A percentile compares a stretch with the other conserved stretches of the same genome.
Evolutionary conservation across 2,113 vertebrate genomes (phyloP).

Genomic region (Corythaixoides concolor): DNA sequence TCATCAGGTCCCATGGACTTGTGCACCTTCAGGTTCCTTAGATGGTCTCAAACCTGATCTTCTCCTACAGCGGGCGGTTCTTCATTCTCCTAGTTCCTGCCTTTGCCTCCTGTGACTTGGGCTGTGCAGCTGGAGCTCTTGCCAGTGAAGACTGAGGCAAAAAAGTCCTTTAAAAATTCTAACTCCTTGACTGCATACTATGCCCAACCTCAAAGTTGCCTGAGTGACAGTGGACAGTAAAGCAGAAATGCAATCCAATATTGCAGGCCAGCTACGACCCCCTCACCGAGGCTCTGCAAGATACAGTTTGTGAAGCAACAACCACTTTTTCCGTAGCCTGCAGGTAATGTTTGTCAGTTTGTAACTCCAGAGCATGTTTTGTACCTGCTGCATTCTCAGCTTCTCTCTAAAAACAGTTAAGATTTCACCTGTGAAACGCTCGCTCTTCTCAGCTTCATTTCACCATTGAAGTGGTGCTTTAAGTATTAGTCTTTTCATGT

Average conservation of each 20-base stretch:
- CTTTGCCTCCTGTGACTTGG: no score
- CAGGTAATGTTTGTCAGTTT: neutral
- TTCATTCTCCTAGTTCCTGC: no score
- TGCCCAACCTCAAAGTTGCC: neutral
- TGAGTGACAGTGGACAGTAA: neutral
- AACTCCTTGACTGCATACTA: neutral
- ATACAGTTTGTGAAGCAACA: fast-evolving
- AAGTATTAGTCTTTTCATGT: neutral
- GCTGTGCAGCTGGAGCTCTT: no score
- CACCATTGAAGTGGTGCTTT: neutral
- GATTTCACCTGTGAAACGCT: neutral
- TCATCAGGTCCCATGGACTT: no score
- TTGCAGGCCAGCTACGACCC: neutral
- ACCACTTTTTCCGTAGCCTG: fast-evolving
- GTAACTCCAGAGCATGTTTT: neutral
- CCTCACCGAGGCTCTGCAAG: neutral
- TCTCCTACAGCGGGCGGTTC: no score
- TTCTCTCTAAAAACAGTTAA: neutral
- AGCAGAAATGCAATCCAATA: neutral
- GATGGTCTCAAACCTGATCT: no score
- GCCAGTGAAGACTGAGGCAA: no score
- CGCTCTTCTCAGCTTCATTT: neutral
- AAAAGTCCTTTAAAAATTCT: no score
- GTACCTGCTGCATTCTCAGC: neutral
- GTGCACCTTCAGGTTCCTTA: no score